phyloP scores from a whole-genome alignment of 2,113 vertebrate species.

The Pampusana beccarii region DNA sequence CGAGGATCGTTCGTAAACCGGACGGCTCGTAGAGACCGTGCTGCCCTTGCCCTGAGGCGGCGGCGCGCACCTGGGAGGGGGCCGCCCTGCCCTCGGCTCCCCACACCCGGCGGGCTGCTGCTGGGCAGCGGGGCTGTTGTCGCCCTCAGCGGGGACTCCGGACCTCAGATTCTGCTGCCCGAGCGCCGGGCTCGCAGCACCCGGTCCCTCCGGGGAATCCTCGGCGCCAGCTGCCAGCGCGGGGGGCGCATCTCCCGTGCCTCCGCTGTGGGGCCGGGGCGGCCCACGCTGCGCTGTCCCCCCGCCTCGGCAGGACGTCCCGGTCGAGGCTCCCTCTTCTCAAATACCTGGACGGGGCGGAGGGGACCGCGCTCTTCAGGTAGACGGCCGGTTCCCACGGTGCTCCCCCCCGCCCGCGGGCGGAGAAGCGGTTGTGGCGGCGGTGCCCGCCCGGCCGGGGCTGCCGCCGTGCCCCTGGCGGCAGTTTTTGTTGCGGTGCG shows the following conservation, averaged over 20 bases:
- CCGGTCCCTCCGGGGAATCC: not conserved
- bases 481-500: not conserved
- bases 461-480: not conserved
- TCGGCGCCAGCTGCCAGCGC: not conserved
- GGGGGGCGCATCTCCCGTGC: too few species aligned
- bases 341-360: not conserved
- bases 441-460: not conserved
- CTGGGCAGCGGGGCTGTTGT: too few species aligned
- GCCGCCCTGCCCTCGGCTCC: not conserved
- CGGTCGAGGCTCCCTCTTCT: not conserved
- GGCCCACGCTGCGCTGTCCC: not conserved
- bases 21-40: not conserved
- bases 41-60: not conserved
- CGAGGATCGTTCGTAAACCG: not conserved
- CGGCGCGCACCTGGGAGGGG: not conserved
- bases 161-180: not conserved
- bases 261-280: not conserved
- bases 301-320: too few species aligned
- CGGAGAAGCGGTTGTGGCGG: not conserved
- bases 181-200: not conserved
- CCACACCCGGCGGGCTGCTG: not conserved
- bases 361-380: not conserved
- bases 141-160: not conserved
- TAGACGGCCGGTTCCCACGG: too few species aligned
- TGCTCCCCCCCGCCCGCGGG: not conserved